Percentiles rank a stretch among this genome's conserved stretches.
Evolutionary conservation across 2,888 invertebrate species (phyloP).

Genomic region (Pachliopta kotzebuea): DNA sequence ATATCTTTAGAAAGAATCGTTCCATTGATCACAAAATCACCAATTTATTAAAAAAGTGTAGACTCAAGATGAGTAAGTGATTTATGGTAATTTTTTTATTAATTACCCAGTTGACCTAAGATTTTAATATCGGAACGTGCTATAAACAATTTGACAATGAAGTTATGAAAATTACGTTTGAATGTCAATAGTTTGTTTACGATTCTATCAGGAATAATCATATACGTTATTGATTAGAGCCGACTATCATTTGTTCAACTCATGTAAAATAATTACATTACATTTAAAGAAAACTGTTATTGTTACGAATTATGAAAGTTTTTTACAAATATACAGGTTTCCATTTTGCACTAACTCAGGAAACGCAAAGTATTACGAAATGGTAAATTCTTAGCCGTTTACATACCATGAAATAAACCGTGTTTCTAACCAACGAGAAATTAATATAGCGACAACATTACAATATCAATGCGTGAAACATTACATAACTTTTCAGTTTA

Average conservation of each 20-base stretch:
- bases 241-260: not conserved
- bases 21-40: not conserved
- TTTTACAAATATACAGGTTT: not conserved
- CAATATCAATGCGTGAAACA: not conserved
- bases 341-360: no score
- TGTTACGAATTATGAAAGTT: not conserved
- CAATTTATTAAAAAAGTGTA: not conserved
- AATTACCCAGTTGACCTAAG: conserved; percentile 29
- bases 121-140: conserved; percentile 23
- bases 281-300: not conserved
- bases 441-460: not conserved
- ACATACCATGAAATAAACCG: not conserved
- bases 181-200: conserved; percentile 21
- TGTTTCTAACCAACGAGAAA: not conserved
- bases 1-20: not conserved
- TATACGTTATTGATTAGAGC: not conserved
- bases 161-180: conserved; percentile 23
- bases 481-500: not conserved
- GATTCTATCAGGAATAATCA: not conserved
- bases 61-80: conserved; percentile 7
- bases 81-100: conserved; percentile 20
- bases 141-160: conserved; percentile 29
- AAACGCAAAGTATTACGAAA: no score
- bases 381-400: not conserved
- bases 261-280: not conserved